Conservation (phyloP, 1,140 invertebrate species). For the Bombus confusus region DNA sequence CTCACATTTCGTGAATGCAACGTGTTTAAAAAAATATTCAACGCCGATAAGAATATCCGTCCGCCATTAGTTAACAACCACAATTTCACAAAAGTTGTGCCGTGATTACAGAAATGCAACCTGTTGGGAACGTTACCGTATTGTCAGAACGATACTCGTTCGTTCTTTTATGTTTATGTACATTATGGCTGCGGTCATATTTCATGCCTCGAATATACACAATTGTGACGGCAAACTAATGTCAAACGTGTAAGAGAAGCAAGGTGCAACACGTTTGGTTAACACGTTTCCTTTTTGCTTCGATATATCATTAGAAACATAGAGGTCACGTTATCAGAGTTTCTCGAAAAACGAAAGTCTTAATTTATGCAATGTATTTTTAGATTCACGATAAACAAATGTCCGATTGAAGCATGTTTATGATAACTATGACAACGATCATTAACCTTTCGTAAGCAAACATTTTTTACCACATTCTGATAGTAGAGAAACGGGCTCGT, state of each 20-base stretch:
- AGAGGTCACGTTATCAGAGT: background rate
- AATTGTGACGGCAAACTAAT: background rate
- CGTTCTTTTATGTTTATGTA: too few relatives aligned
- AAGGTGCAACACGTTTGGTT: background rate
- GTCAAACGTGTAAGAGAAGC: background rate
- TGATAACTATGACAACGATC: too few relatives aligned
- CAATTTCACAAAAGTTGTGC: slow-evolving; percentile 15
- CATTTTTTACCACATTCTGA: too few relatives aligned
- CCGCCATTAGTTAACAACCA: background rate
- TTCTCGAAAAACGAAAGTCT: background rate
- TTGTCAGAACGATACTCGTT: background rate
- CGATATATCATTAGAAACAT: background rate
- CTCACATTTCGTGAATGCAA: slow-evolving; percentile 18
- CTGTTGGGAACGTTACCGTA: too few relatives aligned
- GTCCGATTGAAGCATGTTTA: too few relatives aligned
- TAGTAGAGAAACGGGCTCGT: too few relatives aligned
- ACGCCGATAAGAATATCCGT: slow-evolving; percentile 25
- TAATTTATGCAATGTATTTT: background rate
- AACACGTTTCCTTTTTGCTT: background rate
- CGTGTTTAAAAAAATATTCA: background rate
- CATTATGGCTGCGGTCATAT: background rate
- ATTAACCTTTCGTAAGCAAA: too few relatives aligned
- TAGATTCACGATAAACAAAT: too few relatives aligned
- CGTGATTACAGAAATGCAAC: slow-evolving; percentile 37
- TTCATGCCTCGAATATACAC: background rate